Evolutionary conservation across 2,888 invertebrate genomes (phyloP), one percentile per base, ranked within the genome.

Genomic region (Esperia sulphurella): DNA sequence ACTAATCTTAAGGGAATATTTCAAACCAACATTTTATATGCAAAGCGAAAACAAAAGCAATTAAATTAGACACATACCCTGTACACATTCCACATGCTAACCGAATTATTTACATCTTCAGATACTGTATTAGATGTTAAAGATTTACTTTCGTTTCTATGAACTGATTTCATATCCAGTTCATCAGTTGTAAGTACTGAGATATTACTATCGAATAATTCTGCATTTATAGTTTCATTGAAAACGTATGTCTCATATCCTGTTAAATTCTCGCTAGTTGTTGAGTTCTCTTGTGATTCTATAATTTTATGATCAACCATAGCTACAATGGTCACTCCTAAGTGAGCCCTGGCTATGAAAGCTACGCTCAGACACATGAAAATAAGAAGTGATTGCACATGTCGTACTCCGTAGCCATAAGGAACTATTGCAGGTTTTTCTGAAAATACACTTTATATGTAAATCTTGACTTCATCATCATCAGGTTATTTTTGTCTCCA

Each of bases 321-420:
- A 2, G 79, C 79, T 4, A 82, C 81, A 5, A 82, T 64, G 0
- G 77, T 69, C 0, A 80, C 79, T n/a, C 75, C 75, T 31, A 82
- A 50, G 45, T 82, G 81, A 10, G 62, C 73, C 50, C 80, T 64
- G 0, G 70, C 62, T 9, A 71, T 46, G 28, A 68, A 79, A 2
- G 52, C 63, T 0, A 68, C 46, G 3, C 57, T 9, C 2, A 80
- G 48, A 10, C 66, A 57, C 3, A 68, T 30, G 29, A 78, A 72
- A 10, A 70, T 52, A 28, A 79, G 46, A 0, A 72, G 12, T 0
- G 64, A 51, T 54, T 82, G 82, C 0, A 71, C 29, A 42, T 82
- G 81, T 3, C 80, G 68, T 1, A 72, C 60, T n/a, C 80, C 79
- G 41, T 58, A 74, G 0, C 81, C 80, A 46, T 72, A 75, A 10